These are phyloP conservation scores for Paguma larvata DNA, from an alignment of 2,797 vertebrate genomes.

Conservation along the genomic window DNA sequence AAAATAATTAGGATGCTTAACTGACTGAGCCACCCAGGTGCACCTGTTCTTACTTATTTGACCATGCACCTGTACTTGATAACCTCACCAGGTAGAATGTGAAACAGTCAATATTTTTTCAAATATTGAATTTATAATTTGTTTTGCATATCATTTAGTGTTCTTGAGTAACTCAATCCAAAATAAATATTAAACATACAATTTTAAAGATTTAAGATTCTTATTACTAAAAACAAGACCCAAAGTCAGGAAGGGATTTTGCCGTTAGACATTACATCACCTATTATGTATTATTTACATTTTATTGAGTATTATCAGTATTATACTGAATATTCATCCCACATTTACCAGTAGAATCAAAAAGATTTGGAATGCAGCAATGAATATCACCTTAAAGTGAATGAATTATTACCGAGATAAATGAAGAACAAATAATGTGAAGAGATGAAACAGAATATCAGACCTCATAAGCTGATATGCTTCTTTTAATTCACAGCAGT, in stretches of 20 bases:
- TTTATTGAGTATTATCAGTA: background rate
- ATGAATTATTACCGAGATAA: background rate
- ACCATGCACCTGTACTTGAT: conserved; percentile 75
- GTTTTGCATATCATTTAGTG: conserved; percentile 62
- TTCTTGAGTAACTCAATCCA: conserved; percentile 49
- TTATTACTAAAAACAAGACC: conserved; percentile 17
- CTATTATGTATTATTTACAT: background rate
- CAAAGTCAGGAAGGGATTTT: conserved; percentile 14
- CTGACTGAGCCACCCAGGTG: no score
- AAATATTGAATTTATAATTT: conserved; percentile 74
- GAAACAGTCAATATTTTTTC: conserved; percentile 54
- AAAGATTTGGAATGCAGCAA: background rate
- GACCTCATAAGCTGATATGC: background rate
- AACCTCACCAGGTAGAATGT: conserved; percentile 30
- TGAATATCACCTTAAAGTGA: background rate
- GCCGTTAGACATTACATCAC: background rate
- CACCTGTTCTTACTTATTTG: conserved; percentile 43
- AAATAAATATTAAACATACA: conserved; percentile 19
- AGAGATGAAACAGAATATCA: background rate
- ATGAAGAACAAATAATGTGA: background rate
- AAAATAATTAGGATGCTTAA: no score
- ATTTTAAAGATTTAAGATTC: conserved; percentile 58
- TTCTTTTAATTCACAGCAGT: background rate
- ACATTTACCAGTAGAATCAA: background rate
- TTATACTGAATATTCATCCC: conserved; percentile 19